These are phyloP conservation scores for Sipha flava DNA, from an alignment of 1,140 invertebrate species.

Conservation along the genomic window DNA sequence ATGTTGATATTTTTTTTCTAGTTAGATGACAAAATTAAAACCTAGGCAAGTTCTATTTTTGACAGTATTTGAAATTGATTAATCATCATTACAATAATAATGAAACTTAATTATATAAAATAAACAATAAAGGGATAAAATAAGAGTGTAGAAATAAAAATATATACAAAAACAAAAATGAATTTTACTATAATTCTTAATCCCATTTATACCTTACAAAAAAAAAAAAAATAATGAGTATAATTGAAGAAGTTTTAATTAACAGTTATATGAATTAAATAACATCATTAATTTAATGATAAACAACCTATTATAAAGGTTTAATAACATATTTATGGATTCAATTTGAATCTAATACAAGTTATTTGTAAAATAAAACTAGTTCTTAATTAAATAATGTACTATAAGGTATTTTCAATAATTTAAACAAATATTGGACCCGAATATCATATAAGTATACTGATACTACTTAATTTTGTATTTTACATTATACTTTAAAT, in stretches of 20 bases:
- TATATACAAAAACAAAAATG: not conserved
- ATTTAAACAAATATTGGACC: not conserved
- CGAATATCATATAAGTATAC: not conserved
- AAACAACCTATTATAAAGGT: no score
- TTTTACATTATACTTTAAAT: not conserved
- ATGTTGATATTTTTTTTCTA: not conserved
- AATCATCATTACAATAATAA: not conserved
- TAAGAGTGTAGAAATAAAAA: no score
- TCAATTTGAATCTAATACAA: no score
- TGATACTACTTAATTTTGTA: not conserved
- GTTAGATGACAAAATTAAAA: not conserved
- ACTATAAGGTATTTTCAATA: not conserved
- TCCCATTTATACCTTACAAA: no score
- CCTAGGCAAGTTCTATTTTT: not conserved
- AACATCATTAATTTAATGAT: no score
- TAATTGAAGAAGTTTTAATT: no score
- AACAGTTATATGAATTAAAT: no score
- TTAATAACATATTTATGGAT: no score
- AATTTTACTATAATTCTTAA: no score
- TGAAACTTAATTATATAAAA: no score
- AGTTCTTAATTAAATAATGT: not conserved
- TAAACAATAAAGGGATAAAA: no score
- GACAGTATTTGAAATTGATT: conserved; percentile 7
- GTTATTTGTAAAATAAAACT: not conserved
- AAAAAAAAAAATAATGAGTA: no score